phyloP scores from a whole-genome alignment of 1,140 invertebrate species.

The Pararge aegeria region DNA sequence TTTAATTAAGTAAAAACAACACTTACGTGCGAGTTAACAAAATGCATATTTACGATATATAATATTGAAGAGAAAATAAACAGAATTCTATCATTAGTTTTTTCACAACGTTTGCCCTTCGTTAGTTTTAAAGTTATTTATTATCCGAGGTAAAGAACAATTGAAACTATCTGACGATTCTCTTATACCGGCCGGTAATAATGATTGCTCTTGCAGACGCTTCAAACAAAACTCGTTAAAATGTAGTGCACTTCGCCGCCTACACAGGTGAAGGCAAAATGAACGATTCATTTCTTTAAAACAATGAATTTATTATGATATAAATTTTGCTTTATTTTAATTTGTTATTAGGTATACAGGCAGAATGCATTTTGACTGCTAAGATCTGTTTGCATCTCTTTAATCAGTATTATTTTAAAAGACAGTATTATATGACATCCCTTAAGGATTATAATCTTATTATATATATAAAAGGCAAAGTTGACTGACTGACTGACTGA shows the following conservation, averaged over 20 bases:
- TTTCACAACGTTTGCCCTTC: not conserved
- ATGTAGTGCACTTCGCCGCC: slow-evolving; percentile 40
- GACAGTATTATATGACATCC: too few relatives aligned
- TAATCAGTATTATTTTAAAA: too few relatives aligned
- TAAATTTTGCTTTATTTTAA: not conserved
- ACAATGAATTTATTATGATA: not conserved
- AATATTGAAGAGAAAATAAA: too few relatives aligned
- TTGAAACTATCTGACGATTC: slow-evolving; percentile 42
- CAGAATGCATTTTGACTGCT: too few relatives aligned
- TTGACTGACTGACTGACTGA: too few relatives aligned
- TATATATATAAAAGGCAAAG: too few relatives aligned
- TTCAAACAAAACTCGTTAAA: slow-evolving; percentile 57
- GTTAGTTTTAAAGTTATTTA: not conserved
- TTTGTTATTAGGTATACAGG: not conserved
- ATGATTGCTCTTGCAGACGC: slow-evolving; percentile 35
- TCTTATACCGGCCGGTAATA: slow-evolving; percentile 39
- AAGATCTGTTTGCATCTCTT: too few relatives aligned
- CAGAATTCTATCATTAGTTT: too few relatives aligned
- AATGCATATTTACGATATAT: too few relatives aligned
- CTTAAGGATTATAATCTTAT: too few relatives aligned
- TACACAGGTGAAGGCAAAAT: slow-evolving; percentile 18
- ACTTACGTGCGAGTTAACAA: too few relatives aligned
- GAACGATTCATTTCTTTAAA: slow-evolving; percentile 12
- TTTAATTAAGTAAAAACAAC: too few relatives aligned
- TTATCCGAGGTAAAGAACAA: slow-evolving; percentile 31